These are phyloP conservation scores for Megamerina dolium DNA, from an alignment of 2,888 invertebrate species.

Conservation along the genomic window DNA sequence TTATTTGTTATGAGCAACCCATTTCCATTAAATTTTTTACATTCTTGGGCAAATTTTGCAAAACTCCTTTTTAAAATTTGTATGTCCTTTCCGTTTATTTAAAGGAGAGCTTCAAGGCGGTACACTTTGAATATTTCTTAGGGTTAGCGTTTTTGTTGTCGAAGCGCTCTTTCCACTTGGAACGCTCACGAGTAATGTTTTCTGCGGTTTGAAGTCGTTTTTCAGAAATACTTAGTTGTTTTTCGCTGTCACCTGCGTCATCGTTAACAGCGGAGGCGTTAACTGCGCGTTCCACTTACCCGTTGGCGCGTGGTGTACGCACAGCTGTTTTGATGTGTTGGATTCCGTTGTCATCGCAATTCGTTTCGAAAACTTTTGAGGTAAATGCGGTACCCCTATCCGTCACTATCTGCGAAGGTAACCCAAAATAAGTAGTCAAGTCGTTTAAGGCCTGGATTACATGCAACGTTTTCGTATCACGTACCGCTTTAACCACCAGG, in stretches of 20 bases:
- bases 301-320: conserved; percentile 23
- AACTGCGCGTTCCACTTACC: conserved; percentile 19
- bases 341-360: conserved; percentile 8
- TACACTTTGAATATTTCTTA: conserved; percentile 3
- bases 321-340: conserved; percentile 22
- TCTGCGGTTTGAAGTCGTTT: conserved; percentile 1
- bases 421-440: conserved; percentile 23
- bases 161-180: conserved; percentile 12
- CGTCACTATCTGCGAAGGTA: conserved; percentile 24
- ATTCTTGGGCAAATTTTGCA: conserved; percentile 19
- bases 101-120: conserved; percentile 9
- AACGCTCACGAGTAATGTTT: conserved; percentile 9
- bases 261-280: not conserved
- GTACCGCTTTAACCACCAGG: conserved; percentile 18
- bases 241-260: no score
- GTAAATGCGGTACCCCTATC: conserved; percentile 22
- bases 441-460: conserved; percentile 19
- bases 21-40: no score
- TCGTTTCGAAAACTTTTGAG: conserved; percentile 21
- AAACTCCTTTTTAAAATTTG: no score
- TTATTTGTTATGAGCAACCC: no score
- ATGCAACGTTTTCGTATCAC: conserved; percentile 13
- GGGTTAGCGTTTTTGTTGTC: conserved; percentile 9
- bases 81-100: conserved; percentile 14
- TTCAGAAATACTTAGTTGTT: not conserved